phyloP scores from a whole-genome alignment of 2,113 vertebrate genomes.

The Ammodytes dubius region DNA sequence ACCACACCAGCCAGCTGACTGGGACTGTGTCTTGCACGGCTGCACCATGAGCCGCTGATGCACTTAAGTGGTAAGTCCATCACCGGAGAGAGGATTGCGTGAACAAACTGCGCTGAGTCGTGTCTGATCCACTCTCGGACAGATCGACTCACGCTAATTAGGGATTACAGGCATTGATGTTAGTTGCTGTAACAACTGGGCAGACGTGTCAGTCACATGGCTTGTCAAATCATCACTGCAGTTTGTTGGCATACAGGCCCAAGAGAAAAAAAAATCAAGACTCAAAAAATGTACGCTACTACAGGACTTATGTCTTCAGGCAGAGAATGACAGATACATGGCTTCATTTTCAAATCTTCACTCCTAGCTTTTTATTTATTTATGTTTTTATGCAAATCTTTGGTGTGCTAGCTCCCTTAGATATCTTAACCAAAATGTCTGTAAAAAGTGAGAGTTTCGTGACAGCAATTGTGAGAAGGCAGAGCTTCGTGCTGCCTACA shows the following conservation, averaged over 20 bases:
- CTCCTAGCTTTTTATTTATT: not conserved
- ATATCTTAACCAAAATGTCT: conserved; percentile 15
- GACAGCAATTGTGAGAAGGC: conserved; percentile 28
- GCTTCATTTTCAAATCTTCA: conserved; percentile 23
- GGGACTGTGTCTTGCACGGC: conserved; percentile 14
- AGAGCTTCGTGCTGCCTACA: not conserved
- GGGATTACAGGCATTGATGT: conserved; percentile 21
- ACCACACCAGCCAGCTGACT: conserved; percentile 24
- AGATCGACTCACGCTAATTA: conserved; percentile 41
- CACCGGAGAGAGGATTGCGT: conserved; percentile 27
- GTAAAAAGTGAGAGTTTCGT: conserved; percentile 28
- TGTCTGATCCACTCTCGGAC: conserved; percentile 28
- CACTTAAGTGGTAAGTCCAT: conserved; percentile 41
- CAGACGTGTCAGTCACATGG: not conserved
- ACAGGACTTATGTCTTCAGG: conserved; percentile 19
- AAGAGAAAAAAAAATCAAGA: not conserved
- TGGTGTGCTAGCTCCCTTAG: not conserved
- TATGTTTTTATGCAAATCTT: conserved; percentile 1
- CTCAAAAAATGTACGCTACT: not conserved
- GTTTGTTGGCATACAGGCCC: not conserved
- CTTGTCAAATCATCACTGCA: not conserved
- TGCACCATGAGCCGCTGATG: conserved; percentile 7
- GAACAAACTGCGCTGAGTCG: not conserved
- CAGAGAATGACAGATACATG: not conserved
- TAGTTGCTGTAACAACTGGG: not conserved